Evolutionary conservation across 2,113 vertebrate species (phyloP).

Genomic region (Lipophrys pholis): DNA sequence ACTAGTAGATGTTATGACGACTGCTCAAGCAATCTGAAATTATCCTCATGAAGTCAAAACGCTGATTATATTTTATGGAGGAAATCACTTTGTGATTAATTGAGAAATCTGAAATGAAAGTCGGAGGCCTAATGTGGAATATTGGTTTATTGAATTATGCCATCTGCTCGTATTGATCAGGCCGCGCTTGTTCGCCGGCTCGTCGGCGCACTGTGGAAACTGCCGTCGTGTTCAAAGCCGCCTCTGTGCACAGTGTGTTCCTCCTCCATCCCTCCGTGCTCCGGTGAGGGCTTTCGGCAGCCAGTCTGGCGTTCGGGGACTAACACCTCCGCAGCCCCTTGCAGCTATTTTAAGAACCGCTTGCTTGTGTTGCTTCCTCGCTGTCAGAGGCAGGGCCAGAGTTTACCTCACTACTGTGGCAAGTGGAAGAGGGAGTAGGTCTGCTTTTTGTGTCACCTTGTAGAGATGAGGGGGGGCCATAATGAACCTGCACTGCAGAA

Average conservation of each 20-base stretch:
- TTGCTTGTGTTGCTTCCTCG: conserved; percentile 17
- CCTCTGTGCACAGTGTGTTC: neutral
- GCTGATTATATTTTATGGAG: neutral
- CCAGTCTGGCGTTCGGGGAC: conserved; percentile 20
- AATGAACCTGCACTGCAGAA: too few species aligned
- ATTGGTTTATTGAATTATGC: neutral
- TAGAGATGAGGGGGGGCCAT: too few species aligned
- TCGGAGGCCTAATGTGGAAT: neutral
- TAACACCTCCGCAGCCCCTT: conserved; percentile 13
- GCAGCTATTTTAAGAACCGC: conserved; percentile 54
- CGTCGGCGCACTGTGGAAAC: neutral
- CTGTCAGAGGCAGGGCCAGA: neutral
- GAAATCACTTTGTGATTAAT: neutral
- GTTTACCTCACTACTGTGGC: too few species aligned
- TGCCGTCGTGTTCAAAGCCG: neutral
- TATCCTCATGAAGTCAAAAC: too few species aligned
- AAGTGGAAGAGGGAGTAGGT: too few species aligned
- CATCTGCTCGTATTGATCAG: neutral
- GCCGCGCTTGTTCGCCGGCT: neutral
- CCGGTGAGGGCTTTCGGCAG: conserved; percentile 16
- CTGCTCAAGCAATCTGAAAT: too few species aligned
- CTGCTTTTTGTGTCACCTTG: too few species aligned
- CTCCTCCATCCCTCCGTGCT: conserved; percentile 4
- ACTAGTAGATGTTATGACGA: too few species aligned
- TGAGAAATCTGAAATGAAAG: neutral